These are phyloP conservation scores for Boloria euphrosyne DNA, from an alignment of 2,888 invertebrate genomes.

Conservation along the genomic window DNA sequence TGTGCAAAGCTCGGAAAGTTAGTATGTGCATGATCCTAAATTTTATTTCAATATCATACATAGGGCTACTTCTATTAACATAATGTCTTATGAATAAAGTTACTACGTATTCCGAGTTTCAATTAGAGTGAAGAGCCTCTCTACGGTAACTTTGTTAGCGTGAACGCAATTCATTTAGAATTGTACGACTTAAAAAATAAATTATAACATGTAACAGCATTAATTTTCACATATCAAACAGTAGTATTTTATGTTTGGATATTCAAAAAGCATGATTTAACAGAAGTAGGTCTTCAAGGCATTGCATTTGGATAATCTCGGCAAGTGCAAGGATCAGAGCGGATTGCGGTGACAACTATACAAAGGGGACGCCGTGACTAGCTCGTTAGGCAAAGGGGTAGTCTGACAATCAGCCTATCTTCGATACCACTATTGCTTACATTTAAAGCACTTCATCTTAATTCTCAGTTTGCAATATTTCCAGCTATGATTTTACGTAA, in stretches of 20 bases:
- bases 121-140: background rate
- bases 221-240: background rate
- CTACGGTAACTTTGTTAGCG: constrained; percentile 1
- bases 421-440: constrained; percentile 41
- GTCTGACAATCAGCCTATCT: constrained; percentile 46
- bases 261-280: constrained; percentile 27
- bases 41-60: background rate
- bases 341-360: constrained; percentile 48
- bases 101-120: background rate
- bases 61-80: background rate
- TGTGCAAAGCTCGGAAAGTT: no score
- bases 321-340: constrained; percentile 46
- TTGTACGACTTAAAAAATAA: background rate
- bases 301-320: constrained; percentile 45
- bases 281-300: constrained; percentile 37
- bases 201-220: background rate
- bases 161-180: background rate
- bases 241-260: background rate
- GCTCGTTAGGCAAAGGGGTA: constrained; percentile 56
- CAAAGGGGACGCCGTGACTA: constrained; percentile 49
- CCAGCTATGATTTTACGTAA: constrained; percentile 30
- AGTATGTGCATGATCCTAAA: no score
- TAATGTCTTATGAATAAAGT: background rate
- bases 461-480: constrained; percentile 35
- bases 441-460: constrained; percentile 37